phyloP scores from a whole-genome alignment of 2,113 vertebrate species.

The Tetraodon nigroviridis region DNA sequence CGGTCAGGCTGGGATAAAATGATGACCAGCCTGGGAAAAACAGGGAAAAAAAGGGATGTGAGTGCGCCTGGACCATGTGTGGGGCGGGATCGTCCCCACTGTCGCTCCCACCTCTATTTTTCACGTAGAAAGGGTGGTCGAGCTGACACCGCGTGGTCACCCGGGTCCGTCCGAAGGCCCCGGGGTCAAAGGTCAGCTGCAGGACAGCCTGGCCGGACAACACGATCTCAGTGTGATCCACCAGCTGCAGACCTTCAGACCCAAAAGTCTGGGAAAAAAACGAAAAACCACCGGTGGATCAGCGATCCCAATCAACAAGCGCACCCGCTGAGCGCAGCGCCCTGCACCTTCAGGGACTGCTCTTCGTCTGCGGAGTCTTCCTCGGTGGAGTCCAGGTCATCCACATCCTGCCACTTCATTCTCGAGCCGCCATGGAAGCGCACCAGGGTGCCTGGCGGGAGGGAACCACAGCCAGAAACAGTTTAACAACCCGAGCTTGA shows the following conservation, averaged over 20 bases:
- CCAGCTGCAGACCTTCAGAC: conserved; percentile 87
- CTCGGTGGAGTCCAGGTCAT: conserved; percentile 79
- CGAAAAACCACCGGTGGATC: background rate
- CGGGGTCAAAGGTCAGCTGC: conserved; percentile 95
- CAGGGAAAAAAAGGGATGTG: background rate
- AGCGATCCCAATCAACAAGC: too few relatives aligned
- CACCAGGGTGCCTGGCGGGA: conserved; percentile 79
- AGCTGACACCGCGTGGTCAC: conserved; percentile 87
- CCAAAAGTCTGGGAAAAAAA: conserved; percentile 86
- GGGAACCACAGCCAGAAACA: conserved; percentile 3
- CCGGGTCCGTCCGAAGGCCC: conserved; percentile 80
- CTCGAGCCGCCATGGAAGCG: conserved; percentile 86
- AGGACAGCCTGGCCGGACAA: conserved; percentile 88
- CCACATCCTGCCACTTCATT: conserved; percentile 87
- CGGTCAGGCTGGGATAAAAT: conserved; percentile 96
- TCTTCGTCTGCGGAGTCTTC: conserved; percentile 74
- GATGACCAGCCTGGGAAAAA: conserved; percentile 88
- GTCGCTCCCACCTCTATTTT: conserved; percentile 85
- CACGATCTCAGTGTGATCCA: conserved; percentile 86
- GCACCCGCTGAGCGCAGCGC: background rate
- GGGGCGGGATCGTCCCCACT: background rate
- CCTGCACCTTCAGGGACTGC: conserved; percentile 48
- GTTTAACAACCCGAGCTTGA: background rate
- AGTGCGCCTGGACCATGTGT: background rate
- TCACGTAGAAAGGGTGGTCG: conserved; percentile 95